phyloP scores from a whole-genome alignment of 2,888 invertebrate species.

The Stenodera caucasica region DNA sequence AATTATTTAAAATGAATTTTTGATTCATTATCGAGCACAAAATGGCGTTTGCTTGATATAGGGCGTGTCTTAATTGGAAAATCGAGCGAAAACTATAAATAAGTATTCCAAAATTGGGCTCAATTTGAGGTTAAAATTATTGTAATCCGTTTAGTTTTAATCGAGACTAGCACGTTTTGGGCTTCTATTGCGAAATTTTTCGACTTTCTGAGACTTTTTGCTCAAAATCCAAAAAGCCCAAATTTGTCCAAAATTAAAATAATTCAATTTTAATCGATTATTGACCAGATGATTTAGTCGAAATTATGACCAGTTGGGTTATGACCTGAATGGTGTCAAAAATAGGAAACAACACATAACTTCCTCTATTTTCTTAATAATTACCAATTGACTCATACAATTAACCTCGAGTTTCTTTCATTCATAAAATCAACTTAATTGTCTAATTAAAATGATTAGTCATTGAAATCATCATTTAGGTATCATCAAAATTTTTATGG shows the following conservation, averaged over 20 bases:
- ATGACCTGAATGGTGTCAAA: too few relatives aligned
- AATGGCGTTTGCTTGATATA: neutral
- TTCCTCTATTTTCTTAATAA: conserved; percentile 3
- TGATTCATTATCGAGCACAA: neutral
- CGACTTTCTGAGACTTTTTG: neutral
- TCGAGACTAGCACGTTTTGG: too few relatives aligned
- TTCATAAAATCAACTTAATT: conserved; percentile 13
- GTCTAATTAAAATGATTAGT: neutral
- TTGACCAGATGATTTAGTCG: too few relatives aligned
- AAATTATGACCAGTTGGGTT: too few relatives aligned
- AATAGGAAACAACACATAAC: neutral
- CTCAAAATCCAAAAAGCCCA: too few relatives aligned
- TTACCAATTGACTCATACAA: conserved; percentile 20
- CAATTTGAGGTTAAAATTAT: too few relatives aligned
- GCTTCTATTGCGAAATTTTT: neutral
- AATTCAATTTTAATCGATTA: too few relatives aligned
- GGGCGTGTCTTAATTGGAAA: neutral
- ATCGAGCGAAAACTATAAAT: too few relatives aligned
- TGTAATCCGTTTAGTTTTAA: too few relatives aligned
- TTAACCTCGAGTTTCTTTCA: conserved; percentile 16
- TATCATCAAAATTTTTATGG: neutral
- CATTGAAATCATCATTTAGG: neutral
- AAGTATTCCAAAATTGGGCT: too few relatives aligned
- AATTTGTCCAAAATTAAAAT: too few relatives aligned
- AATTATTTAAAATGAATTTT: too few relatives aligned